Base-by-base conservation (phyloP, 92 coral and sea anemone species). In the Zoanthus solanderi region DNA sequence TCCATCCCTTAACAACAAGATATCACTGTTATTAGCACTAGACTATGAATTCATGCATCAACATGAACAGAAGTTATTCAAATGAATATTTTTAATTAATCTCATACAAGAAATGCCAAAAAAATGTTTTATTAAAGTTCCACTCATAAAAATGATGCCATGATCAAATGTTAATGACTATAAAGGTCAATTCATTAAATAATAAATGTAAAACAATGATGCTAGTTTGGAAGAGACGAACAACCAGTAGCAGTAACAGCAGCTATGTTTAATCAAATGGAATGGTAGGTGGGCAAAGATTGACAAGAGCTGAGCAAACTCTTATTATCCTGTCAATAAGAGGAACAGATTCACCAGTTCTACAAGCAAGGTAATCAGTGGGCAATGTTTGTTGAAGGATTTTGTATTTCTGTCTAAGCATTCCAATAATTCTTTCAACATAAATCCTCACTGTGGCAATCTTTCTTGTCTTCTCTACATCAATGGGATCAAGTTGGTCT, bases 331-430 rank as follows among this genome's bases (percentile, higher is more conserved):
- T 72, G 76, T 32, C 53, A 15, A 32, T 32, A 12, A 72, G 7
- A 34, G 77, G 77, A 16, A 11, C 23, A 74, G 83, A 71, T 85
- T 74, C 89, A 37, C 83, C 73, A 31, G 56, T 74, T 74, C 83
- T 72, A 54, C 72, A 74, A 56, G 54, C 72, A 50, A 85, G 83
- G 83, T 74, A 85, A 58, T 85, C 89, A 85, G 83, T 85, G 15
- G 89, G 83, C 17, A 85, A 54, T 28, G 83, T 85, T 75, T 54
- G 56, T 74, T 54, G 83, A 74, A 73, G 83, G 54, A 85, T 85
- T 50, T 42, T 74, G 54, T 74, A 85, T 53, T 74, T 75, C 89
- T 56, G 83, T 54, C 56, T 3, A 7, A 74, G 73, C 18, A 85
- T 2, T 12, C 83, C 83, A 85, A 85, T 85, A n/a, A 75, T 34